phyloP scores from a whole-genome alignment of 2,113 vertebrate genomes.

The Podilymbus podiceps region DNA sequence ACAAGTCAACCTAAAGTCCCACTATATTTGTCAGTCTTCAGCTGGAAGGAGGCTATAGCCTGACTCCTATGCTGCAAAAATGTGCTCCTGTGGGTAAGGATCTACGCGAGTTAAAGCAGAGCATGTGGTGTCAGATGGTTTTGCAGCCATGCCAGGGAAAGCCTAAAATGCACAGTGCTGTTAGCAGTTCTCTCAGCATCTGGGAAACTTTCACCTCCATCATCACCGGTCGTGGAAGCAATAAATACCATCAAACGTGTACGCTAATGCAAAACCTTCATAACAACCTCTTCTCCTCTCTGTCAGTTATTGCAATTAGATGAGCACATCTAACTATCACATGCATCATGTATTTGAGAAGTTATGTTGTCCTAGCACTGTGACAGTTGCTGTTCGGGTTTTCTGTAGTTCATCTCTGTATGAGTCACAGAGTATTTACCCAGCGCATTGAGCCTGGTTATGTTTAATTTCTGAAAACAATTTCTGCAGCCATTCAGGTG shows the following conservation, averaged over 20 bases:
- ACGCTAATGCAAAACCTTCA: not conserved
- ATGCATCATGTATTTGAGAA: not conserved
- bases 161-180: not conserved
- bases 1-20: not conserved
- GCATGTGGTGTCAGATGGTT: not conserved
- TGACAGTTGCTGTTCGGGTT: not conserved
- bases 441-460: not conserved
- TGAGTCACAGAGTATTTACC: conserved; percentile 20
- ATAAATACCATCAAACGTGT: not conserved
- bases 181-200: not conserved
- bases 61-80: not conserved
- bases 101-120: not conserved
- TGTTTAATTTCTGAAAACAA: conserved; percentile 35
- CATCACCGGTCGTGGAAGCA: not conserved
- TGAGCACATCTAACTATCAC: conserved; percentile 28
- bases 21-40: not conserved
- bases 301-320: not conserved
- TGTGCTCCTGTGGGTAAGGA: not conserved
- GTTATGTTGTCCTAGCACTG: not conserved
- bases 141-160: not conserved
- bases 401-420: not conserved
- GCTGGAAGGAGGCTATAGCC: not conserved
- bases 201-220: not conserved
- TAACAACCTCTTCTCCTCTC: not conserved
- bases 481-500: not conserved